Evolutionary conservation across 2,888 invertebrate species (phyloP).

Genomic region (Muscina levida): DNA sequence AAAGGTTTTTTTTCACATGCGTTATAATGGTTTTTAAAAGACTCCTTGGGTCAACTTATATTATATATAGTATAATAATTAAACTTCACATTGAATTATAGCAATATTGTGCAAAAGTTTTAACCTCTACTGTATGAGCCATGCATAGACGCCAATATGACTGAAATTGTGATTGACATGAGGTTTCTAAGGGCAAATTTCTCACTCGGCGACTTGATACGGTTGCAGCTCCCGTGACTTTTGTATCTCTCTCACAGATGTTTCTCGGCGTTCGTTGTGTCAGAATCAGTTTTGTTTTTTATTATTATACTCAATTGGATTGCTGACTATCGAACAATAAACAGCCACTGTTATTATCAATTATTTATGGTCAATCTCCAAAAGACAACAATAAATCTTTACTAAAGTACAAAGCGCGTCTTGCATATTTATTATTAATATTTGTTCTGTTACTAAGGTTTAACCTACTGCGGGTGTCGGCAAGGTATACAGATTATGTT

Average conservation of each 20-base stretch:
- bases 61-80: too few species aligned
- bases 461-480: too few species aligned
- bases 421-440: too few species aligned
- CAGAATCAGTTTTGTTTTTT: neutral
- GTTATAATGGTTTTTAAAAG: too few species aligned
- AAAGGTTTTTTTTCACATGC: too few species aligned
- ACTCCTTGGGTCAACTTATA: too few species aligned
- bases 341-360: slow-evolving; percentile 26
- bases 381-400: slow-evolving; percentile 5
- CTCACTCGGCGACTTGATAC: neutral
- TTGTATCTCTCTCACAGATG: neutral
- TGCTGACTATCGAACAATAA: too few species aligned
- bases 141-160: neutral
- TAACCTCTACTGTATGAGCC: neutral
- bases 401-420: neutral
- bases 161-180: neutral
- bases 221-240: neutral
- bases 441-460: too few species aligned
- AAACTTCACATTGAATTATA: too few species aligned
- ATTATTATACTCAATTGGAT: slow-evolving; percentile 28
- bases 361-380: slow-evolving; percentile 20
- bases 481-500: too few species aligned
- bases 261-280: neutral
- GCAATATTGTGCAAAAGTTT: too few species aligned
- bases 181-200: slow-evolving; percentile 8